These are phyloP conservation scores for Automeris io DNA, from an alignment of 2,888 invertebrate genomes.

Conservation along the genomic window DNA sequence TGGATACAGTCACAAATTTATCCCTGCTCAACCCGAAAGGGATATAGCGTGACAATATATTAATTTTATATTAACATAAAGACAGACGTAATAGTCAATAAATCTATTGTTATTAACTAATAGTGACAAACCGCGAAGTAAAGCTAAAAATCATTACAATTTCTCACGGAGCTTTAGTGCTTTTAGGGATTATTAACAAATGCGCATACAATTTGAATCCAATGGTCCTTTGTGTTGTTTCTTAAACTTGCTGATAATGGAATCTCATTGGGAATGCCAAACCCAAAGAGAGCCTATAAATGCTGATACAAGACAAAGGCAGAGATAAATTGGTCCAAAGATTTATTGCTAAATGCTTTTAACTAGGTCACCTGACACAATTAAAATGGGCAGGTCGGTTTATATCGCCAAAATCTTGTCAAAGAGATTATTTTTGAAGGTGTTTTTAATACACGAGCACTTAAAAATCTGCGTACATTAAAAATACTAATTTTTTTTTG, in stretches of 20 bases:
- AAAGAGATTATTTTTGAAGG: background rate
- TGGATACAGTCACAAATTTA: no score
- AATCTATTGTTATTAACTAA: no score
- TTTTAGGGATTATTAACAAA: background rate
- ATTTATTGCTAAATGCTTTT: conserved; percentile 73
- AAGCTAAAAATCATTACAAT: no score
- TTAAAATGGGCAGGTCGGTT: conserved; percentile 38
- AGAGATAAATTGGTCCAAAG: conserved; percentile 63
- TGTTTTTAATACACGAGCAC: no score
- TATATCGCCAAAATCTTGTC: conserved; percentile 13
- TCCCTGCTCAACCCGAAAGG: no score
- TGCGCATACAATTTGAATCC: conserved; percentile 44
- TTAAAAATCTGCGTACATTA: no score
- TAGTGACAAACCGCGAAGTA: no score
- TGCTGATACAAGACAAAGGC: conserved; percentile 55
- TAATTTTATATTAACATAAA: no score
- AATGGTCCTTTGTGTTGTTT: conserved; percentile 53
- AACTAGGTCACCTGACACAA: conserved; percentile 49
- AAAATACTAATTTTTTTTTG: no score
- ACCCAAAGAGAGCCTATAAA: conserved; percentile 55
- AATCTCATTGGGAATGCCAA: conserved; percentile 45
- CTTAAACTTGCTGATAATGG: conserved; percentile 50
- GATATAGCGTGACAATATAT: no score
- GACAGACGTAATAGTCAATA: no score
- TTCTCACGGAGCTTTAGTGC: background rate